Percentiles rank a stretch among this genome's conserved stretches.
Evolutionary conservation across 2,113 vertebrate genomes (phyloP).

Genomic region (Callionymus lyra): DNA sequence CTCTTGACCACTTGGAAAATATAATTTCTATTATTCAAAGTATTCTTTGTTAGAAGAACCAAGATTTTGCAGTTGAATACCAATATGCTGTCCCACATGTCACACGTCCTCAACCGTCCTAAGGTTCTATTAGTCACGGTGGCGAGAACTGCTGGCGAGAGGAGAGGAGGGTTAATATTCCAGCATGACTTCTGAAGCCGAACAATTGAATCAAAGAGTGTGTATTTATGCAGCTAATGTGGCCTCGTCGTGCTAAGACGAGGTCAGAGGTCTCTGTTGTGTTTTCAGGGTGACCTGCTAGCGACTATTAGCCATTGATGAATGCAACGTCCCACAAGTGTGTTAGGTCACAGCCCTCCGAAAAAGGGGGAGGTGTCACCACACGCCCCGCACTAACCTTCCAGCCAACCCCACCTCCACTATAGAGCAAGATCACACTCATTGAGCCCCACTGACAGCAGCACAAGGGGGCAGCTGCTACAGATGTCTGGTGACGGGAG

Average conservation of each 20-base stretch:
- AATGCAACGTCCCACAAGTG: constrained; percentile 75
- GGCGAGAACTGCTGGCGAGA: too few relatives aligned
- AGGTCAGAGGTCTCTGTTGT: constrained; percentile 72
- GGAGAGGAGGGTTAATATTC: too few relatives aligned
- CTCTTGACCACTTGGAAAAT: too few relatives aligned
- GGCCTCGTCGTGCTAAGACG: constrained; percentile 61
- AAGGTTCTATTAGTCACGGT: too few relatives aligned
- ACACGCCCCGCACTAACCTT: constrained; percentile 60
- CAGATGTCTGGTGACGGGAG: constrained; percentile 68
- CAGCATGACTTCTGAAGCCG: too few relatives aligned
- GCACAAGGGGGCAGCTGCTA: constrained; percentile 76
- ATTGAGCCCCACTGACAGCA: constrained; percentile 62
- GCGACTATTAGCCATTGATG: constrained; percentile 77
- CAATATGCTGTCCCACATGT: too few relatives aligned
- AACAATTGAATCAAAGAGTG: too few relatives aligned
- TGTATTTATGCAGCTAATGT: constrained; percentile 34
- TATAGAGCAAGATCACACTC: constrained; percentile 34
- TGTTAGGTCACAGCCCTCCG: constrained; percentile 64
- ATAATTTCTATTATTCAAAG: too few relatives aligned
- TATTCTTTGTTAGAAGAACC: too few relatives aligned
- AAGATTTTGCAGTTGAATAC: too few relatives aligned
- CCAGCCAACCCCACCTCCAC: constrained; percentile 44
- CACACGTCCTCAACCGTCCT: too few relatives aligned
- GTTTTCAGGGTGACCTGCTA: constrained; percentile 76
- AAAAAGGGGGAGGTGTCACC: constrained; percentile 66